Conservation (phyloP, 2,113 vertebrate genomes). For the Mola mola region DNA sequence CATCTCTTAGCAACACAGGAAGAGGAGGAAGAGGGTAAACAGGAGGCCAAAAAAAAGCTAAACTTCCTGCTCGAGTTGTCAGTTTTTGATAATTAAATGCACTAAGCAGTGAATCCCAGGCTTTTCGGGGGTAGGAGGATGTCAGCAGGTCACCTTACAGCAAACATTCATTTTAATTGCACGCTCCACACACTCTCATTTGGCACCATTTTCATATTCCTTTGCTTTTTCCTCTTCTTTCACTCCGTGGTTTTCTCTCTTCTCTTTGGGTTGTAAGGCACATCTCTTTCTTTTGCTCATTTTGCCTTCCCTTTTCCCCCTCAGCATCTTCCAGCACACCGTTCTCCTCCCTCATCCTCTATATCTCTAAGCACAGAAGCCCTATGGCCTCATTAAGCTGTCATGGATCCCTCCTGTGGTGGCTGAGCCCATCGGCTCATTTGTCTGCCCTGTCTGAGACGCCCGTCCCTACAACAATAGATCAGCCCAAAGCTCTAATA, state of each 20-base stretch:
- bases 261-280: constrained; percentile 3
- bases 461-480: constrained; percentile 58
- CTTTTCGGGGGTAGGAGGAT: constrained; percentile 46
- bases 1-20: constrained; percentile 56
- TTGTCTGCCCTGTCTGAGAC: constrained; percentile 60
- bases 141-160: constrained; percentile 46
- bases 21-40: constrained; percentile 33
- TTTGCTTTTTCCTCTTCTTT: constrained; percentile 4
- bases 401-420: constrained; percentile 59
- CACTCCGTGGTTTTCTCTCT: neutral
- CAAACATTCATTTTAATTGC: constrained; percentile 39
- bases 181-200: constrained; percentile 13
- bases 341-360: constrained; percentile 7
- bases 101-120: constrained; percentile 16
- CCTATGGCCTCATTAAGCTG: constrained; percentile 63
- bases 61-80: constrained; percentile 22
- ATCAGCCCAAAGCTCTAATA: constrained; percentile 57
- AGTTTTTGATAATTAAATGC: constrained; percentile 56
- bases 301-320: neutral
- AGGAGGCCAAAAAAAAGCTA: constrained; percentile 21
- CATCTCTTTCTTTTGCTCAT: neutral
- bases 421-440: constrained; percentile 49
- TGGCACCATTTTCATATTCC: too few species aligned
- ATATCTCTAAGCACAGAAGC: constrained; percentile 54
- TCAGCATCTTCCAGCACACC: neutral